phyloP scores from a whole-genome alignment of 1,140 invertebrate species.

The Forficula auricularia region DNA sequence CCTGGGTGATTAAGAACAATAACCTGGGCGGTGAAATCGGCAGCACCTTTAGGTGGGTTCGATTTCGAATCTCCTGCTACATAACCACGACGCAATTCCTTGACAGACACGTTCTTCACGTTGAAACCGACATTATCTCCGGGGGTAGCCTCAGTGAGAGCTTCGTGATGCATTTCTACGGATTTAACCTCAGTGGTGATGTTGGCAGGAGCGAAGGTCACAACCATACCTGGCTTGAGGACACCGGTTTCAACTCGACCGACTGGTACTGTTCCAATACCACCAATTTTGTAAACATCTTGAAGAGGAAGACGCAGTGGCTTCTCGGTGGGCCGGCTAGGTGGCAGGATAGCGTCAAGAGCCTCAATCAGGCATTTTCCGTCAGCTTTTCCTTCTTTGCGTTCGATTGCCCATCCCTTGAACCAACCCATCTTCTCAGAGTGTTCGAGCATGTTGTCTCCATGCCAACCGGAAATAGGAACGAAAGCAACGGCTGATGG shows the following conservation, averaged over 20 bases:
- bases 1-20: slow-evolving; percentile 97
- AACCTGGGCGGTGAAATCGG: slow-evolving; percentile 88
- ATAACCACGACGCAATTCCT: slow-evolving; percentile 90
- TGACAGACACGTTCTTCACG: slow-evolving; percentile 98
- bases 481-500: slow-evolving; percentile 91
- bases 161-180: slow-evolving; percentile 99
- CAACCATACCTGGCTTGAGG: slow-evolving; percentile 93
- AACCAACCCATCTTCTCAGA: slow-evolving; percentile 91
- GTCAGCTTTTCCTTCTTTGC: slow-evolving; percentile 73
- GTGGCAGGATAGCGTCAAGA: slow-evolving; percentile 86
- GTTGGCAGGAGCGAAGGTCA: slow-evolving; percentile 87
- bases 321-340: slow-evolving; percentile 85
- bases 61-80: slow-evolving; percentile 95
- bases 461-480: slow-evolving; percentile 97
- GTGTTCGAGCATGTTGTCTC: slow-evolving; percentile 91
- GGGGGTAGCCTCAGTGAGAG: slow-evolving; percentile 79
- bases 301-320: slow-evolving; percentile 88
- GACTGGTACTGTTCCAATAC: slow-evolving; percentile 98
- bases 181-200: slow-evolving; percentile 98
- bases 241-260: slow-evolving; percentile 96
- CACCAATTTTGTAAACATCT: slow-evolving; percentile 99
- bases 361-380: slow-evolving; percentile 85
- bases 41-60: slow-evolving; percentile 79
- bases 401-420: slow-evolving; percentile 89
- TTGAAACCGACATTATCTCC: slow-evolving; percentile 99